phyloP scores from a whole-genome alignment of 1,140 invertebrate genomes.

The Lucilia sericata region DNA sequence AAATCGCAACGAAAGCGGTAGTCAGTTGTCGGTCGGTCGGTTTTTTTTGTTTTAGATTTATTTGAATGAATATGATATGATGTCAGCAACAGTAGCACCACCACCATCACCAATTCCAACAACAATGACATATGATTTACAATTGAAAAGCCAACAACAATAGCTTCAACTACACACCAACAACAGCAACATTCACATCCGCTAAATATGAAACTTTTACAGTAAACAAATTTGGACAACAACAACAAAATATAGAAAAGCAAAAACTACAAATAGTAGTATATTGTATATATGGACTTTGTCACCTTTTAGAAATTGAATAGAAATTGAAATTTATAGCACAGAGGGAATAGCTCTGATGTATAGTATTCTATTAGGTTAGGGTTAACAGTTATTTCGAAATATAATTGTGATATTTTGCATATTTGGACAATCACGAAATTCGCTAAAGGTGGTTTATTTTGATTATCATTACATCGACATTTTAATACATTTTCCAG shows the following conservation, averaged over 20 bases:
- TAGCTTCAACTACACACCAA: neutral
- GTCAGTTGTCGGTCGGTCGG: neutral
- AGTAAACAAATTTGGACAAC: slow-evolving; percentile 36
- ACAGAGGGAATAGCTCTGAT: neutral
- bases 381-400: no score
- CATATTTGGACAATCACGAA: no score
- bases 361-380: neutral
- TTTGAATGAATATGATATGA: slow-evolving; percentile 40
- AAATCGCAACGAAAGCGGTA: slow-evolving; percentile 5
- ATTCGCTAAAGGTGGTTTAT: no score
- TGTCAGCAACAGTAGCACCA: slow-evolving; percentile 37
- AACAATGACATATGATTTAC: slow-evolving; percentile 34
- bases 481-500: no score
- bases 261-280: neutral
- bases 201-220: slow-evolving; percentile 38
- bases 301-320: slow-evolving; percentile 3
- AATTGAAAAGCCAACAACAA: slow-evolving; percentile 29
- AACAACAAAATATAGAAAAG: neutral
- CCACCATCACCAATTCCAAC: slow-evolving; percentile 10
- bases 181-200: slow-evolving; percentile 38
- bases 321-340: neutral
- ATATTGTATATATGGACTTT: slow-evolving; percentile 24
- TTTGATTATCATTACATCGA: no score
- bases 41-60: slow-evolving; percentile 6
- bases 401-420: no score